These are phyloP conservation scores for Lathamus discolor DNA, from an alignment of 2,113 vertebrate species.

Conservation along the genomic window DNA sequence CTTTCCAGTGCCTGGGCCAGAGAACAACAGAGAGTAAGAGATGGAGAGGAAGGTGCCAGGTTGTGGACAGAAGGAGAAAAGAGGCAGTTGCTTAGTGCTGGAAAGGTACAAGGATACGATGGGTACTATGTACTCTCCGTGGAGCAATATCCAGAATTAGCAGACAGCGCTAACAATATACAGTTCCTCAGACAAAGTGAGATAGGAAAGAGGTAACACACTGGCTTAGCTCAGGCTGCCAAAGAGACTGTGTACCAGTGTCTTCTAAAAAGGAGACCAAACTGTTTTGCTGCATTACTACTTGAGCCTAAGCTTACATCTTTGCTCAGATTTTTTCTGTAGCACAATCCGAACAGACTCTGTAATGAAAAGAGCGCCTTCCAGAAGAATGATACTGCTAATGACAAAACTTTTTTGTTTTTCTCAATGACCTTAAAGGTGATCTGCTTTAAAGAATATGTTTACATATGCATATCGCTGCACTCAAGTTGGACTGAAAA, in stretches of 20 bases:
- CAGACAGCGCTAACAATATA: slow-evolving; percentile 96
- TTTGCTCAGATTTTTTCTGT: slow-evolving; percentile 85
- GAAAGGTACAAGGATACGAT: slow-evolving; percentile 94
- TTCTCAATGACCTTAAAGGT: slow-evolving; percentile 89
- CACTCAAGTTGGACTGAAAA: slow-evolving; percentile 86
- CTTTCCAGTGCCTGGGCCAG: slow-evolving; percentile 90
- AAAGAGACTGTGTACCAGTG: slow-evolving; percentile 78
- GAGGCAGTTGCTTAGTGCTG: slow-evolving; percentile 93
- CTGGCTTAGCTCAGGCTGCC: slow-evolving; percentile 78
- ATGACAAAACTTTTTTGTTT: slow-evolving; percentile 70
- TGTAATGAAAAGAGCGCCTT: slow-evolving; percentile 70
- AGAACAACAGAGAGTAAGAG: slow-evolving; percentile 91
- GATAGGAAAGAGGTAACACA: slow-evolving; percentile 98
- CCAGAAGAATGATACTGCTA: slow-evolving; percentile 76
- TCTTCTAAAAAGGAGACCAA: slow-evolving; percentile 70
- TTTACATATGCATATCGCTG: slow-evolving; percentile 97
- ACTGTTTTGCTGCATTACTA: slow-evolving; percentile 86
- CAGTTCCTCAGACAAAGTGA: slow-evolving; percentile 98
- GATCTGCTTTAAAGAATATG: slow-evolving; percentile 94
- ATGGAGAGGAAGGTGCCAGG: slow-evolving; percentile 92
- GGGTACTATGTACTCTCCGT: slow-evolving; percentile 99
- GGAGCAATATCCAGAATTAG: slow-evolving; percentile 98
- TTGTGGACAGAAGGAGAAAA: slow-evolving; percentile 98
- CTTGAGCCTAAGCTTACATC: slow-evolving; percentile 83
- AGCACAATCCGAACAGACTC: slow-evolving; percentile 87